Percentiles rank a stretch among this genome's conserved stretches.
Conservation (phyloP, 2,113 vertebrate genomes). For the Microtus ochrogaster region DNA sequence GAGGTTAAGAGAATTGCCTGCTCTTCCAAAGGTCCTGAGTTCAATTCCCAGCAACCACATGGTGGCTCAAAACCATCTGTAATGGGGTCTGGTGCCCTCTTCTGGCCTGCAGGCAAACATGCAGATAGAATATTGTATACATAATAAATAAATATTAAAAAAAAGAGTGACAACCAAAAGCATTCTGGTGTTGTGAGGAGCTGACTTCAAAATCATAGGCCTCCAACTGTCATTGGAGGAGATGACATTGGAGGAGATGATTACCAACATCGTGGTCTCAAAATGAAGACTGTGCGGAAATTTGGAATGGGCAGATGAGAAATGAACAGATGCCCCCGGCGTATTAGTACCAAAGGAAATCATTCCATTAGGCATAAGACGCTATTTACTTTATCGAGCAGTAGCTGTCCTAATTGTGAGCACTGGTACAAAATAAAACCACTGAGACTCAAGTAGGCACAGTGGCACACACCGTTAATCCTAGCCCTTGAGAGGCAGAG, state of each 20-base stretch:
- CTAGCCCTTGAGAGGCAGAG: not conserved
- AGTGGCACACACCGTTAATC: not conserved
- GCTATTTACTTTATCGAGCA: not conserved
- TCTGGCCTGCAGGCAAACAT: too few species aligned
- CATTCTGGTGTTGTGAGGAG: not conserved
- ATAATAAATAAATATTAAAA: too few species aligned
- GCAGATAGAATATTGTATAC: too few species aligned
- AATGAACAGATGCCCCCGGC: not conserved
- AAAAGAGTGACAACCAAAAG: constrained; percentile 10
- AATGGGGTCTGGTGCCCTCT: too few species aligned
- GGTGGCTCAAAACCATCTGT: too few species aligned
- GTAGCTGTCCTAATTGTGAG: not conserved
- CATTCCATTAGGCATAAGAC: not conserved
- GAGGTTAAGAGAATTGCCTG: too few species aligned
- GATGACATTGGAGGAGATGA: not conserved
- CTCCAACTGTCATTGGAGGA: not conserved
- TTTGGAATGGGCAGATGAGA: not conserved
- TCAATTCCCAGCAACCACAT: too few species aligned
- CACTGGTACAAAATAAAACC: not conserved
- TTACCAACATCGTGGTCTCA: not conserved
- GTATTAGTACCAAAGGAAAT: not conserved
- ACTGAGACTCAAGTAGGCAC: not conserved
- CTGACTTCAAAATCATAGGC: not conserved
- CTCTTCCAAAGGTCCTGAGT: too few species aligned
- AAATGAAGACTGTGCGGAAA: not conserved